phyloP scores from a whole-genome alignment of 2,888 invertebrate species.

The Cryptocephalus primarius region DNA sequence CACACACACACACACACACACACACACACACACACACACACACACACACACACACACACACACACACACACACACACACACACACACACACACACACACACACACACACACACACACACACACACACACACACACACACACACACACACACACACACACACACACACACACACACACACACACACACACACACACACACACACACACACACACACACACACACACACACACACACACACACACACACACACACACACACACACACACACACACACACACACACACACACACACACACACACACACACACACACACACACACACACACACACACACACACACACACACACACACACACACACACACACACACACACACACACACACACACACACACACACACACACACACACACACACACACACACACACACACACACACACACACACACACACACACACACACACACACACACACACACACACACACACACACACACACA shows the following conservation, averaged over 20 bases:
- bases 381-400: slow-evolving; percentile 2
- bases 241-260: slow-evolving; percentile 2
- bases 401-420: slow-evolving; percentile 2
- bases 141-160: slow-evolving; percentile 2
- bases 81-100: slow-evolving; percentile 2
- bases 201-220: slow-evolving; percentile 2
- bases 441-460: slow-evolving; percentile 2
- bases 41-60: slow-evolving; percentile 2
- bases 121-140: slow-evolving; percentile 2
- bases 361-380: slow-evolving; percentile 2
- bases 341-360: slow-evolving; percentile 2
- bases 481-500: slow-evolving; percentile 2
- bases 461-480: slow-evolving; percentile 2
- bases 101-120: slow-evolving; percentile 2
- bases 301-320: slow-evolving; percentile 2
- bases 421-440: slow-evolving; percentile 2
- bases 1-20: slow-evolving; percentile 2
- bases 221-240: slow-evolving; percentile 2
- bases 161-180: slow-evolving; percentile 2
- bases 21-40: slow-evolving; percentile 2
- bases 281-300: slow-evolving; percentile 2
- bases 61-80: slow-evolving; percentile 2
- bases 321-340: slow-evolving; percentile 2
- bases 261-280: slow-evolving; percentile 2
- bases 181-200: slow-evolving; percentile 2